Conservation (phyloP, 1,140 invertebrate genomes). For the Diuraphis noxia region DNA sequence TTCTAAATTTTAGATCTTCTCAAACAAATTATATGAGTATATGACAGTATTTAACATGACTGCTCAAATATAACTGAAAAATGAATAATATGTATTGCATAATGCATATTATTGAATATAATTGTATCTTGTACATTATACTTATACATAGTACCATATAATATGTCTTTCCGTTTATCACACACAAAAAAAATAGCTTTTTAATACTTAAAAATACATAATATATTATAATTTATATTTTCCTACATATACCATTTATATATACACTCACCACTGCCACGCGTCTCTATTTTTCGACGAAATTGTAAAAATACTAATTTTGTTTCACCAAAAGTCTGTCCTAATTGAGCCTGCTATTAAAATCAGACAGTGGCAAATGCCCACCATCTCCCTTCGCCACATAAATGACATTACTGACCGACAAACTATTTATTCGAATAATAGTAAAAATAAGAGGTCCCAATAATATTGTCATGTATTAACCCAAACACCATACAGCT, state of each 20-base stretch:
- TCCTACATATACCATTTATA: background rate
- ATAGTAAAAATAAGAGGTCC: background rate
- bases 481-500: background rate
- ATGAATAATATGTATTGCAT: too few relatives aligned
- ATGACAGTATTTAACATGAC: background rate
- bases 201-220: background rate
- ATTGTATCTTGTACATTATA: too few relatives aligned
- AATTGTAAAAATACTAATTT: background rate
- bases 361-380: too few relatives aligned
- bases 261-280: background rate
- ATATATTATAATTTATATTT: background rate
- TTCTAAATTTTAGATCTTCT: background rate
- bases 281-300: background rate
- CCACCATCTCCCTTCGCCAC: too few relatives aligned
- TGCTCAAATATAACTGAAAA: background rate
- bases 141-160: too few relatives aligned
- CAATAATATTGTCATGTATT: background rate
- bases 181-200: background rate
- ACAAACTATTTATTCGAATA: background rate
- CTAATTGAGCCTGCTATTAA: too few relatives aligned
- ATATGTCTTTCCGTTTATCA: background rate
- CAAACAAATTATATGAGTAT: too few relatives aligned
- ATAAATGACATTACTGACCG: too few relatives aligned
- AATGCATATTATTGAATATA: too few relatives aligned
- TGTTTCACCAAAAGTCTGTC: too few relatives aligned